Percentiles rank a stretch among this genome's conserved stretches.
Conservation (phyloP, 2,888 invertebrate species). For the Stenotaenia linearis region DNA sequence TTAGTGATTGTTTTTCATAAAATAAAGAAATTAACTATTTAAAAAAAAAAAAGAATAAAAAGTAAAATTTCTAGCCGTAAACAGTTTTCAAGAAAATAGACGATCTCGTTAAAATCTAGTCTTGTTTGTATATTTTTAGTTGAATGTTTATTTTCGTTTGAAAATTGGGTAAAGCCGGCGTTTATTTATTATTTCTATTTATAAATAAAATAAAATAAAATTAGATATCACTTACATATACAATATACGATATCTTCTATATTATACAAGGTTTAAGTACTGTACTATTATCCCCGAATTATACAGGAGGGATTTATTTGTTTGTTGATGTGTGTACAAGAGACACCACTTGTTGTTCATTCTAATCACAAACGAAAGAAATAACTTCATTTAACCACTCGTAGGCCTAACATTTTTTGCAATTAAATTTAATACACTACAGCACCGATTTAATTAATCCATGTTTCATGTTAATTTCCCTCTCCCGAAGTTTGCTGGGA, state of each 20-base stretch:
- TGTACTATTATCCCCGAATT: not conserved
- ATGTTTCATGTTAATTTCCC: not conserved
- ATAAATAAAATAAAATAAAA: no score
- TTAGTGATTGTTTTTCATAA: constrained; percentile 6
- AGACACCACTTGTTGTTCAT: constrained; percentile 19
- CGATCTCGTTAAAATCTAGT: not conserved
- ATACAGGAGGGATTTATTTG: not conserved
- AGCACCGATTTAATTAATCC: not conserved
- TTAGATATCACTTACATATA: not conserved
- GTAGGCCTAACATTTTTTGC: constrained; percentile 6
- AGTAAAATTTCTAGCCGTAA: not conserved
- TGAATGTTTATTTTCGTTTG: not conserved
- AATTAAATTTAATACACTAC: not conserved
- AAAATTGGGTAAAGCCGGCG: not conserved
- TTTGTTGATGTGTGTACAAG: constrained; percentile 3
- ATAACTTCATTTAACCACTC: not conserved
- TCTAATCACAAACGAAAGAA: not conserved
- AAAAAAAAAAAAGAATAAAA: not conserved
- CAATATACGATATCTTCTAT: not conserved
- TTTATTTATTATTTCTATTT: not conserved
- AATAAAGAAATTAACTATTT: not conserved
- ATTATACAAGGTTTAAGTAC: not conserved
- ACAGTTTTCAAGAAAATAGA: not conserved
- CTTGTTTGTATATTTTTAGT: not conserved
- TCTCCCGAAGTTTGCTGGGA: not conserved